Conservation (phyloP, 2,797 vertebrate genomes). For the Micromesistius poutassou region DNA sequence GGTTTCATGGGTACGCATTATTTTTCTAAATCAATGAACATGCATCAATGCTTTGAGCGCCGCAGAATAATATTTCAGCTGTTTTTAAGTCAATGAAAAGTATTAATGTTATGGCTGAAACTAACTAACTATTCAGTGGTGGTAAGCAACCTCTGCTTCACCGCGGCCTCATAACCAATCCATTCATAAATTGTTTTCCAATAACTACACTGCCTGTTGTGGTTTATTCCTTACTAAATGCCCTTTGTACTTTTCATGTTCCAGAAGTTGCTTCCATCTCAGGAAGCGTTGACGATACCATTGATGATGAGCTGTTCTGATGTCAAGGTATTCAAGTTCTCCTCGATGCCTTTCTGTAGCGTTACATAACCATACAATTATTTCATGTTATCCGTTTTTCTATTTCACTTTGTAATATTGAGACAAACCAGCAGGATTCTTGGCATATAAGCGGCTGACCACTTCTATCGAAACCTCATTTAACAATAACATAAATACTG, state of each 20-base stretch:
- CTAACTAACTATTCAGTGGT: too few species aligned
- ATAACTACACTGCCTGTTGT: too few species aligned
- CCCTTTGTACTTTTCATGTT: conserved; percentile 11
- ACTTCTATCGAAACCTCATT: neutral
- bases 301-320: conserved; percentile 70
- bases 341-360: neutral
- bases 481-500: neutral
- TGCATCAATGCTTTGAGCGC: too few species aligned
- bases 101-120: too few species aligned
- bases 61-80: too few species aligned
- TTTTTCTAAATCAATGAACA: too few species aligned
- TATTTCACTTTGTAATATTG: neutral
- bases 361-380: neutral
- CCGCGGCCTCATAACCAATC: too few species aligned
- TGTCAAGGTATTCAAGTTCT: conserved; percentile 48
- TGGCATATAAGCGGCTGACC: neutral
- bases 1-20: too few species aligned
- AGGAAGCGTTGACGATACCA: conserved; percentile 73
- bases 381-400: neutral
- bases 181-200: neutral
- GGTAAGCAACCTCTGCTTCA: too few species aligned
- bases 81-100: too few species aligned
- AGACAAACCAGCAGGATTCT: neutral
- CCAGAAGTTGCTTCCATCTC: conserved; percentile 78
- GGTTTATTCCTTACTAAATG: neutral